Conservation (phyloP, 2,797 vertebrate species). For the Poeciliopsis turneri region DNA sequence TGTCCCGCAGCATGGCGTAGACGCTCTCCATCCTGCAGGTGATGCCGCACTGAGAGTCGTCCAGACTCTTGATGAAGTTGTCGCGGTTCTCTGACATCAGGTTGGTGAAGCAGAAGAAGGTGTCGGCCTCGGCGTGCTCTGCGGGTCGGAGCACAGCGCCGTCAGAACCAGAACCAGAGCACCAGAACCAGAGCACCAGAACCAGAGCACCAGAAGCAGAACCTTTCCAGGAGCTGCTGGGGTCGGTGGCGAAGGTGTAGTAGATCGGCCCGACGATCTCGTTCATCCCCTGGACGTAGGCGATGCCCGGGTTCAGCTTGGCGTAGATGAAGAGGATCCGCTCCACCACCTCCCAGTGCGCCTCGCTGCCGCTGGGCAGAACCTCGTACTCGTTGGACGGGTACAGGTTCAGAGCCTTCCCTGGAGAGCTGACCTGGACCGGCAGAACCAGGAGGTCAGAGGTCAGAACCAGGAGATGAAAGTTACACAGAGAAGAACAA, state of each 20-base stretch:
- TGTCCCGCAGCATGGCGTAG: constrained; percentile 93
- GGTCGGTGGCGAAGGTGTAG: constrained; percentile 96
- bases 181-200: not conserved
- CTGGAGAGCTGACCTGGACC: constrained; percentile 91
- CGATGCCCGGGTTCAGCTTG: constrained; percentile 97
- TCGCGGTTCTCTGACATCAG: constrained; percentile 98
- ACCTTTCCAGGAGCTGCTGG: constrained; percentile 95
- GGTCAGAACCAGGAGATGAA: not conserved
- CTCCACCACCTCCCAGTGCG: constrained; percentile 99
- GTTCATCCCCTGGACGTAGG: constrained; percentile 99
- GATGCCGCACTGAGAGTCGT: constrained; percentile 98
- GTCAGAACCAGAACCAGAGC: not conserved
- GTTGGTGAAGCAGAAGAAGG: constrained; percentile 98
- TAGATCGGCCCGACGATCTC: constrained; percentile 98
- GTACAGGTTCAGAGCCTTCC: constrained; percentile 81
- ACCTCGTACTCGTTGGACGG: constrained; percentile 90
- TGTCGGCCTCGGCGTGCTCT: constrained; percentile 98
- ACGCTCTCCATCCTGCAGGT: constrained; percentile 98
- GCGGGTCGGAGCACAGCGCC: not conserved
- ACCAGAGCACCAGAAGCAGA: fast-evolving
- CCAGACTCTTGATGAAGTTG: constrained; percentile 98
- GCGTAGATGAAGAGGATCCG: constrained; percentile 98
- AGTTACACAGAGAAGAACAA: no score
- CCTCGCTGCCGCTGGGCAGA: constrained; percentile 90
- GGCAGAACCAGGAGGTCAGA: not conserved